Evolutionary conservation across 2,888 invertebrate species (phyloP).

Genomic region (Yponomeuta sedellus): DNA sequence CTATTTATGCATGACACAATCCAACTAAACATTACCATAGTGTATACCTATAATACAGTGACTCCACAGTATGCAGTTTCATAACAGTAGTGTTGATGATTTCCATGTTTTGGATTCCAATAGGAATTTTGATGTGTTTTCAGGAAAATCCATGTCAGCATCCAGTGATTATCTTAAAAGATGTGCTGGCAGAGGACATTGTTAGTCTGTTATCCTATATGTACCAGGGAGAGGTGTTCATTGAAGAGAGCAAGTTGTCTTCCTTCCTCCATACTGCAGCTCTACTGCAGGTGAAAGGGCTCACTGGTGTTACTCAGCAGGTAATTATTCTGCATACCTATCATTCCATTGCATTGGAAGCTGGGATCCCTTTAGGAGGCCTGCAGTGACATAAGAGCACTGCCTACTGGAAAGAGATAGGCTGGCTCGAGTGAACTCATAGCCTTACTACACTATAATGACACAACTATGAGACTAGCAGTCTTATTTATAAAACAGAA

Average conservation of each 20-base stretch:
- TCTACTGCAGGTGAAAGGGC: constrained; percentile 80
- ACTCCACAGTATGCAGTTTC: no score
- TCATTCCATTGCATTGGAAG: no score
- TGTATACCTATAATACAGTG: background rate
- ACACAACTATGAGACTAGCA: no score
- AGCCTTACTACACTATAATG: no score
- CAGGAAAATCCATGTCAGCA: constrained; percentile 85
- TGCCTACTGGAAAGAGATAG: no score
- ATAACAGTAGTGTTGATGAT: no score
- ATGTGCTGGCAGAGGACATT: constrained; percentile 80
- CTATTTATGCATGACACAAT: background rate
- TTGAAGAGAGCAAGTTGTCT: constrained; percentile 79
- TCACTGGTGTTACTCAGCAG: constrained; percentile 75
- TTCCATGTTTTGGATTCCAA: background rate
- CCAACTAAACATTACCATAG: background rate
- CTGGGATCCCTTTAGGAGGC: no score
- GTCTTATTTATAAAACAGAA: no score
- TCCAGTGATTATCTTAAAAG: constrained; percentile 83
- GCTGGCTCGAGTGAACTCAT: no score
- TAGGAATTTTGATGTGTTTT: constrained; percentile 22
- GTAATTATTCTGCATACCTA: constrained; percentile 29
- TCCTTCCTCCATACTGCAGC: constrained; percentile 82
- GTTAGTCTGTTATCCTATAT: constrained; percentile 82
- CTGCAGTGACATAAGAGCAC: no score
- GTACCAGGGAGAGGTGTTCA: constrained; percentile 84